Evolutionary conservation across 2,888 invertebrate genomes (phyloP).

Genomic region (Linnaemya tessellans): DNA sequence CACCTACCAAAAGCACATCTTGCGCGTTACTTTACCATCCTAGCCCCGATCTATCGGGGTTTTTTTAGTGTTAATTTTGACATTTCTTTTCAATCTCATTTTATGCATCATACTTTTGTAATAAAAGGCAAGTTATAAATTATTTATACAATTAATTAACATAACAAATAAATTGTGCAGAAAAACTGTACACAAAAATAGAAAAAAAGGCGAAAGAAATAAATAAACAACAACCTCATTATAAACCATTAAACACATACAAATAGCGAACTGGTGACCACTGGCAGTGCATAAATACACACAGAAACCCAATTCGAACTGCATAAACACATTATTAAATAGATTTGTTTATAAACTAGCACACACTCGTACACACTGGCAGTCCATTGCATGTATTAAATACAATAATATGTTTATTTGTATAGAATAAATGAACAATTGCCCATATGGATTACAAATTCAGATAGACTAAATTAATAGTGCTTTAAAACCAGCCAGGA

Average conservation of each 20-base stretch:
- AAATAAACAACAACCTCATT: slow-evolving; percentile 55
- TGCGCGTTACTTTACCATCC: no score
- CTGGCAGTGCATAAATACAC: slow-evolving; percentile 34
- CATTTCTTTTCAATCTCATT: neutral
- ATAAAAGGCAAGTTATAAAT: slow-evolving; percentile 60
- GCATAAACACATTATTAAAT: slow-evolving; percentile 50
- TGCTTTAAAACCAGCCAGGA: slow-evolving; percentile 23
- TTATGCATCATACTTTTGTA: neutral
- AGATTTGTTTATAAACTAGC: slow-evolving; percentile 52
- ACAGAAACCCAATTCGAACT: slow-evolving; percentile 24
- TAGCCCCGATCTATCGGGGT: neutral
- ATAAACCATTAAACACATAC: slow-evolving; percentile 64
- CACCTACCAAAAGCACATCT: no score
- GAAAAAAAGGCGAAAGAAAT: neutral
- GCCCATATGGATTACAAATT: slow-evolving; percentile 28
- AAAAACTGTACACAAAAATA: slow-evolving; percentile 8
- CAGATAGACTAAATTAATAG: slow-evolving; percentile 43
- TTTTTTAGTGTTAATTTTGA: slow-evolving; percentile 35
- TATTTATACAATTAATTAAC: slow-evolving; percentile 72
- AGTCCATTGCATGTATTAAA: neutral
- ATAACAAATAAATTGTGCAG: slow-evolving; percentile 64
- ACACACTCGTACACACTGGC: neutral
- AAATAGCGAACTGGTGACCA: slow-evolving; percentile 42
- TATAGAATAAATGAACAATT: slow-evolving; percentile 39
- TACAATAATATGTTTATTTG: slow-evolving; percentile 24